A percentile compares a stretch with the other conserved stretches of the same genome.
Conservation (phyloP, 2,888 invertebrate genomes). For the Hartigia nigra region DNA sequence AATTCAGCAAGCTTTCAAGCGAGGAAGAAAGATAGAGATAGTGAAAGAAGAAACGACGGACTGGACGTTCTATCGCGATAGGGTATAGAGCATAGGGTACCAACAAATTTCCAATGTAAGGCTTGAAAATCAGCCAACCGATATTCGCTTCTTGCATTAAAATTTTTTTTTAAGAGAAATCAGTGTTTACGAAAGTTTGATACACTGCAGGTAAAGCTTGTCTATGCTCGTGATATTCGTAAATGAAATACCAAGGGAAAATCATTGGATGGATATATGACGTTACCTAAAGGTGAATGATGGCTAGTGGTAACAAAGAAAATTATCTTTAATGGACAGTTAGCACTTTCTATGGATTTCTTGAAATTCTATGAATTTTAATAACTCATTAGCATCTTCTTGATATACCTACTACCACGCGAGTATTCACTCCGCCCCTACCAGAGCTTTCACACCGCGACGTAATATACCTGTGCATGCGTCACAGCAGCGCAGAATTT, state of each 20-base stretch:
- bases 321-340: neutral
- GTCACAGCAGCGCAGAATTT: neutral
- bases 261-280: neutral
- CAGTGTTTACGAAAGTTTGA: neutral
- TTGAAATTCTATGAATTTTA: conserved; percentile 1
- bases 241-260: neutral
- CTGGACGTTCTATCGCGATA: neutral
- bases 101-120: neutral
- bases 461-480: neutral
- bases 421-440: neutral
- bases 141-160: neutral
- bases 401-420: neutral
- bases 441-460: neutral
- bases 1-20: neutral
- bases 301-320: neutral
- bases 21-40: neutral
- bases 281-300: neutral
- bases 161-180: neutral
- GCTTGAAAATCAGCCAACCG: neutral
- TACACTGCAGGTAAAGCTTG: neutral
- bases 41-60: neutral
- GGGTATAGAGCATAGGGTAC: neutral
- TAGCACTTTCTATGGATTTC: neutral
- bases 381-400: neutral
- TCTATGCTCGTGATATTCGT: neutral